These are phyloP conservation scores for Pteronotus mesoamericanus DNA, from an alignment of 2,797 vertebrate species.

Conservation along the genomic window DNA sequence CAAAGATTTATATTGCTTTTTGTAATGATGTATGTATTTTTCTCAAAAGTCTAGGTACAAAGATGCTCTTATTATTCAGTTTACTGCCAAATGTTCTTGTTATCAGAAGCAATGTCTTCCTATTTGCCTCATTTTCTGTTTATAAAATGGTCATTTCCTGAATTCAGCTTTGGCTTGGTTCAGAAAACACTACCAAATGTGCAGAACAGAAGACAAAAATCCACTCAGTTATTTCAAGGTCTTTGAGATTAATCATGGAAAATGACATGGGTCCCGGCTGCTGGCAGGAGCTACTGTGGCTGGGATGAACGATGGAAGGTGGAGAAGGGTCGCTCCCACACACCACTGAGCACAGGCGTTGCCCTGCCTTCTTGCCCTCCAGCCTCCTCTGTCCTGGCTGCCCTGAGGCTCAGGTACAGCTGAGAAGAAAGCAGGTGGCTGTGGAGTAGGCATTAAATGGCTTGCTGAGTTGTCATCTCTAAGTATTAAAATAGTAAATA, in stretches of 20 bases:
- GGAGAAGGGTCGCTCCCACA: neutral
- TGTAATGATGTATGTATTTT: neutral
- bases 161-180: neutral
- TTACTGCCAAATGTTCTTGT: neutral
- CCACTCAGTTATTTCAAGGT: neutral
- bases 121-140: slow-evolving; percentile 11
- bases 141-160: neutral
- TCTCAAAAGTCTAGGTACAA: neutral
- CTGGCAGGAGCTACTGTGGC: neutral
- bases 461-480: neutral
- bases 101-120: neutral
- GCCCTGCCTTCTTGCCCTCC: neutral
- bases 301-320: neutral
- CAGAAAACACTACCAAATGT: neutral
- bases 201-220: neutral
- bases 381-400: neutral
- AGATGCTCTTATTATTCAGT: neutral
- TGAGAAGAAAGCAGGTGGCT: neutral
- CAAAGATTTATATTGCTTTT: neutral
- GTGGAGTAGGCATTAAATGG: neutral
- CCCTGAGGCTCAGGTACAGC: neutral
- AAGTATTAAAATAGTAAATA: neutral
- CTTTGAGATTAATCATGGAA: slow-evolving; percentile 2
- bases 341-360: neutral
- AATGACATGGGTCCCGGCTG: neutral